Evolutionary conservation across 2,797 vertebrate genomes (phyloP).

Genomic region (Pyrocephalus nanus): DNA sequence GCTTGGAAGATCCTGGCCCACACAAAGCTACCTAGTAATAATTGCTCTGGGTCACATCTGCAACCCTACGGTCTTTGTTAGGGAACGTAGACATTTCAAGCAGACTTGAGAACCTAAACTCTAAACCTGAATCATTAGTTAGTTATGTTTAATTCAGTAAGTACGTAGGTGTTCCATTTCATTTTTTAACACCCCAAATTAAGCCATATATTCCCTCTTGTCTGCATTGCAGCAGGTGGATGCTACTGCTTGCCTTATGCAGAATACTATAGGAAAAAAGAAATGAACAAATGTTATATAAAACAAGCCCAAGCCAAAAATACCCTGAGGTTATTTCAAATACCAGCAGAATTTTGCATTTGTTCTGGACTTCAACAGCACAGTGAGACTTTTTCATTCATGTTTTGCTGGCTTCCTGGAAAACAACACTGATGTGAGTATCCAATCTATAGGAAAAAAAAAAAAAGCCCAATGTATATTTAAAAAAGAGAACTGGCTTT

Average conservation of each 20-base stretch:
- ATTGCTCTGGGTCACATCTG: accelerated
- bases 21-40: background rate
- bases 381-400: slow-evolving; percentile 58
- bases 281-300: slow-evolving; percentile 52
- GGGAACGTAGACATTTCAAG: background rate
- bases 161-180: background rate
- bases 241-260: slow-evolving; percentile 29
- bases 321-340: slow-evolving; percentile 67
- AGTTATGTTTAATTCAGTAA: background rate
- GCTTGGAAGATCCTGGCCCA: background rate
- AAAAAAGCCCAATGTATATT: slow-evolving; percentile 56
- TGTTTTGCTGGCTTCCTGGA: slow-evolving; percentile 48
- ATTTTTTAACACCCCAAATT: background rate
- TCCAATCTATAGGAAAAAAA: slow-evolving; percentile 46
- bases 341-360: slow-evolving; percentile 56
- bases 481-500: slow-evolving; percentile 47
- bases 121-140: background rate
- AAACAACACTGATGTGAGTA: slow-evolving; percentile 54
- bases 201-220: background rate
- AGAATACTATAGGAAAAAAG: slow-evolving; percentile 56
- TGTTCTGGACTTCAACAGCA: slow-evolving; percentile 61
- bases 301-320: slow-evolving; percentile 68
- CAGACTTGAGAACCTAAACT: background rate
- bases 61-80: background rate
- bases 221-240: slow-evolving; percentile 34